Conservation (phyloP, 2,113 vertebrate genomes). For the Eulemur macaco region DNA sequence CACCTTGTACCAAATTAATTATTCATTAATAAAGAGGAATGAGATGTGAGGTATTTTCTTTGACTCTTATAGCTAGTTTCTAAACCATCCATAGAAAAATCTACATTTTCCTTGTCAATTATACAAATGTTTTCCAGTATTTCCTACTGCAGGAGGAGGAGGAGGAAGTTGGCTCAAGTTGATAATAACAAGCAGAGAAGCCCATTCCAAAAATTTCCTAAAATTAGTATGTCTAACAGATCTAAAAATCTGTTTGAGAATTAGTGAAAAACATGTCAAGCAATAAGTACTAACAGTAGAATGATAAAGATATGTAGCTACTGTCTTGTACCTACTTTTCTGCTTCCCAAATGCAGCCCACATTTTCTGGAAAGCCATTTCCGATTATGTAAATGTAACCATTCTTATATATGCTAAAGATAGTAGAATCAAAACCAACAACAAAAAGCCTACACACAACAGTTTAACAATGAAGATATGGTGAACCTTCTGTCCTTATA, state of each 20-base stretch:
- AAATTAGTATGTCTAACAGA: background rate
- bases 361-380: slow-evolving; percentile 34
- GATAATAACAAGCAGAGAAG: background rate
- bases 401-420: background rate
- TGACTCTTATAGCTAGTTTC: background rate
- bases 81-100: background rate
- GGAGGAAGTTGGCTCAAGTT: background rate
- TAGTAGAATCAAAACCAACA: slow-evolving; percentile 15
- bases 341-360: background rate
- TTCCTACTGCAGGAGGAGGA: background rate
- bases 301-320: background rate
- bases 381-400: background rate
- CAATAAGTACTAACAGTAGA: background rate
- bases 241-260: background rate
- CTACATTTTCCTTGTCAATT: background rate
- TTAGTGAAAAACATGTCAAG: background rate
- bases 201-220: background rate
- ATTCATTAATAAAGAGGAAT: background rate
- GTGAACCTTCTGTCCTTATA: slow-evolving; percentile 82
- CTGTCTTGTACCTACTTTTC: background rate
- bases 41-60: background rate
- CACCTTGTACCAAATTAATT: background rate
- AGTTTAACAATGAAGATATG: slow-evolving; percentile 80
- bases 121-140: background rate
- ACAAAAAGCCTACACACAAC: slow-evolving; percentile 10